Percentiles rank a stretch among this genome's conserved stretches.
Conservation (phyloP, 2,113 vertebrate genomes). For the Pituophis catenifer region DNA sequence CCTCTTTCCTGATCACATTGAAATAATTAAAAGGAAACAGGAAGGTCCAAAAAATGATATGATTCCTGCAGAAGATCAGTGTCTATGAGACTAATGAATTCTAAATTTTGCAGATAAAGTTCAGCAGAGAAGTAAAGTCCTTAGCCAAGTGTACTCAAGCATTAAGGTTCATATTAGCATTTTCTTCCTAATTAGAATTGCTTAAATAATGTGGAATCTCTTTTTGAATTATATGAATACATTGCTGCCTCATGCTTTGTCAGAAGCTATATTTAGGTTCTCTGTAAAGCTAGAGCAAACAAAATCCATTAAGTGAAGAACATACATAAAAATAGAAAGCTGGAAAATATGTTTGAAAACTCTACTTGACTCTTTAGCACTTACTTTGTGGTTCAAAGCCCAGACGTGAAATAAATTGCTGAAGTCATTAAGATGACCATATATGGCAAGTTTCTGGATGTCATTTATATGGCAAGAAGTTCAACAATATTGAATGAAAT, state of each 20-base stretch:
- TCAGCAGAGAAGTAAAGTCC: conserved; percentile 28
- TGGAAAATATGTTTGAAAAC: conserved; percentile 25
- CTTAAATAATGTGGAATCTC: conserved; percentile 19
- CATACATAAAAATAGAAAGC: conserved; percentile 26
- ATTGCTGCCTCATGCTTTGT: not conserved
- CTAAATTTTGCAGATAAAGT: conserved; percentile 63
- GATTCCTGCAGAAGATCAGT: conserved; percentile 62
- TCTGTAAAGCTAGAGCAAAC: conserved; percentile 35
- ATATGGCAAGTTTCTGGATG: conserved; percentile 46
- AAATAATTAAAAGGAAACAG: conserved; percentile 69
- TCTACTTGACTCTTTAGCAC: conserved; percentile 16
- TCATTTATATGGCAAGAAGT: conserved; percentile 26
- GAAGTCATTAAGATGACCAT: conserved; percentile 31
- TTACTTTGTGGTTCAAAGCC: conserved; percentile 34
- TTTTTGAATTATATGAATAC: conserved; percentile 31
- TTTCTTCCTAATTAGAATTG: conserved; percentile 53
- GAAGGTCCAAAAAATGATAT: conserved; percentile 58
- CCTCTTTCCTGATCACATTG: conserved; percentile 64
- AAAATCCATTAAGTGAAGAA: not conserved
- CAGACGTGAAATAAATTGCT: conserved; percentile 30
- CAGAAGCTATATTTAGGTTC: conserved; percentile 34
- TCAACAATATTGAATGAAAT: conserved; percentile 33
- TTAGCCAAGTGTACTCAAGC: conserved; percentile 49
- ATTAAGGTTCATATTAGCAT: conserved; percentile 35
- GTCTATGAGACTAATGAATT: conserved; percentile 59